Percentiles rank a stretch among this genome's conserved stretches.
phyloP scores from a whole-genome alignment of 1,140 invertebrate genomes.

The Sminthurides bifidus region DNA sequence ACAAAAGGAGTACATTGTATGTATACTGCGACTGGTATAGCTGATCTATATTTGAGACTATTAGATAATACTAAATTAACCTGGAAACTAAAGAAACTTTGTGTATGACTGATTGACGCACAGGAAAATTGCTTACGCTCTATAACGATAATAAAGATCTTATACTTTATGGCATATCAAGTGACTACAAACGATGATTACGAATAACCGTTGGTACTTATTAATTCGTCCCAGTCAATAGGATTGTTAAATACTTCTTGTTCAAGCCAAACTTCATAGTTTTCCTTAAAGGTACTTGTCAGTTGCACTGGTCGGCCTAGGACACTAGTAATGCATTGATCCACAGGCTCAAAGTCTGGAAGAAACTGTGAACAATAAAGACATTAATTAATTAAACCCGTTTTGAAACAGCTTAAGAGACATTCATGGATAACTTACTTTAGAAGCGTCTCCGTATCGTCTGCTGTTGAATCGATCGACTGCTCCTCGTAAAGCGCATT shows the following conservation, averaged over 20 bases:
- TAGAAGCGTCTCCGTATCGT: constrained; percentile 50
- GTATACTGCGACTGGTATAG: too few relatives aligned
- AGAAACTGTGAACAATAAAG: constrained; percentile 26
- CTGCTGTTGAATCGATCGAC: constrained; percentile 93
- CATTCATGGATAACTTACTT: constrained; percentile 20
- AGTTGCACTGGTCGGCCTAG: constrained; percentile 65
- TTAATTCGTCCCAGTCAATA: constrained; percentile 30
- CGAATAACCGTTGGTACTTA: constrained; percentile 7
- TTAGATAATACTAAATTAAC: too few relatives aligned
- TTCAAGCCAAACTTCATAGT: constrained; percentile 93
- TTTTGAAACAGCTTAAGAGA: constrained; percentile 2
- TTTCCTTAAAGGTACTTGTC: constrained; percentile 88
- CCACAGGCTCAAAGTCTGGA: constrained; percentile 69
- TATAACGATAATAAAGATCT: too few relatives aligned
- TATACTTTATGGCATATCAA: too few relatives aligned
- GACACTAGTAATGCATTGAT: constrained; percentile 71
- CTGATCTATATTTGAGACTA: too few relatives aligned
- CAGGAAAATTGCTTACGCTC: too few relatives aligned
- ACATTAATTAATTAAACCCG: too few relatives aligned
- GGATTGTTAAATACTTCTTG: constrained; percentile 81
- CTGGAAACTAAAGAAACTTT: too few relatives aligned
- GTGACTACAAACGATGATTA: too few relatives aligned
- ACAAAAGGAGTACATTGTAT: too few relatives aligned
- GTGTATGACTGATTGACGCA: too few relatives aligned
- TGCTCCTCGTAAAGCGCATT: constrained; percentile 80